A percentile compares a stretch with the other conserved stretches of the same genome.
These are phyloP conservation scores for Asarcornis scutulata DNA, from an alignment of 2,113 vertebrate species.

Conservation along the genomic window DNA sequence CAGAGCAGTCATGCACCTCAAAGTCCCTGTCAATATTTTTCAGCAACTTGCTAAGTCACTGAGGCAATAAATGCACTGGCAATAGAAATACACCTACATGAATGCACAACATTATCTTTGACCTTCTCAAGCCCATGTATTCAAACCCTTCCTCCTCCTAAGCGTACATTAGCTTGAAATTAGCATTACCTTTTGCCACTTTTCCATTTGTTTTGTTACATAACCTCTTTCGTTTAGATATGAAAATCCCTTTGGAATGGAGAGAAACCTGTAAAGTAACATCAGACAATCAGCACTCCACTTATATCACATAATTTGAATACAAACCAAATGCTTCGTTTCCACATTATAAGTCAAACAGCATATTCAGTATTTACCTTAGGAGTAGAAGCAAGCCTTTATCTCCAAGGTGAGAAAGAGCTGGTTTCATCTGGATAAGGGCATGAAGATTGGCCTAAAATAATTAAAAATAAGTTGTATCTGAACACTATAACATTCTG, in stretches of 20 bases:
- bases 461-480: not conserved
- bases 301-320: not conserved
- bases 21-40: not conserved
- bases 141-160: not conserved
- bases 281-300: not conserved
- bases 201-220: conserved; percentile 96
- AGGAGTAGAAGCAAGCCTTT: conserved; percentile 95
- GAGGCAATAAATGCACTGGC: not conserved
- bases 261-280: conserved; percentile 88
- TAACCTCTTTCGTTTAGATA: conserved; percentile 98
- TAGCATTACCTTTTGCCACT: conserved; percentile 94
- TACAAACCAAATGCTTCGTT: not conserved
- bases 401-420: conserved; percentile 96
- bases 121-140: not conserved
- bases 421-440: conserved; percentile 97
- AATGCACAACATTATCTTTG: not conserved
- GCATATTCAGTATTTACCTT: conserved; percentile 78
- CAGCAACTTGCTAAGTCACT: not conserved
- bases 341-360: not conserved
- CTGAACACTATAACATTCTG: not conserved
- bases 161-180: too few species aligned
- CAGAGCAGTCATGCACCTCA: not conserved
- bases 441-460: conserved; percentile 96
- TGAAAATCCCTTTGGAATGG: conserved; percentile 98
- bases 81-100: accelerated